A percentile compares a stretch with the other conserved stretches of the same genome.
Evolutionary conservation across 2,113 vertebrate species (phyloP).

Genomic region (Perca schrenkii): DNA sequence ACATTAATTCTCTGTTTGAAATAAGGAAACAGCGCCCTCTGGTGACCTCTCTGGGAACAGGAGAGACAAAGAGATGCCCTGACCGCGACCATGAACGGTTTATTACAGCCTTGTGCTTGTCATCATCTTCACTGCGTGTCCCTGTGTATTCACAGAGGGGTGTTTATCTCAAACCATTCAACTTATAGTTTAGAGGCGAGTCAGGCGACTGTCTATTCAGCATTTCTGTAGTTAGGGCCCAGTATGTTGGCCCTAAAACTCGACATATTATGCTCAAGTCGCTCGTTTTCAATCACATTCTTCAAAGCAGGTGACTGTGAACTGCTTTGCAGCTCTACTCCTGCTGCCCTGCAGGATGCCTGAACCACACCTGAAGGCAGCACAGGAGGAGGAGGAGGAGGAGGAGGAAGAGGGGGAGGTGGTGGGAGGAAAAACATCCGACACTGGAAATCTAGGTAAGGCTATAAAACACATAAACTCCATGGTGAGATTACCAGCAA

Average conservation of each 20-base stretch:
- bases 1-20: background rate
- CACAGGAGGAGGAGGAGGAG: slow-evolving; percentile 11
- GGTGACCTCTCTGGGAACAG: slow-evolving; percentile 42
- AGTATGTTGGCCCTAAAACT: background rate
- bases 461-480: slow-evolving; percentile 4
- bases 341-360: slow-evolving; percentile 62
- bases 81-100: slow-evolving; percentile 17
- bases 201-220: background rate
- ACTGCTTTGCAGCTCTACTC: slow-evolving; percentile 56
- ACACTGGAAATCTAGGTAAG: slow-evolving; percentile 24
- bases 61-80: slow-evolving; percentile 47
- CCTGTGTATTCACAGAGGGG: slow-evolving; percentile 13
- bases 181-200: background rate
- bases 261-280: background rate
- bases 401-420: slow-evolving; percentile 7
- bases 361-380: slow-evolving; percentile 78
- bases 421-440: slow-evolving; percentile 17
- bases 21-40: slow-evolving; percentile 58
- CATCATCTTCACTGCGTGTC: slow-evolving; percentile 50
- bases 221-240: background rate
- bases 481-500: background rate
- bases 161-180: slow-evolving; percentile 19
- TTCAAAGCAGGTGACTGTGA: slow-evolving; percentile 39
- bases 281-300: background rate
- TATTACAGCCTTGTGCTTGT: slow-evolving; percentile 41